Conservation (phyloP, 2,797 vertebrate species). For the Rhinogobio ventralis region DNA sequence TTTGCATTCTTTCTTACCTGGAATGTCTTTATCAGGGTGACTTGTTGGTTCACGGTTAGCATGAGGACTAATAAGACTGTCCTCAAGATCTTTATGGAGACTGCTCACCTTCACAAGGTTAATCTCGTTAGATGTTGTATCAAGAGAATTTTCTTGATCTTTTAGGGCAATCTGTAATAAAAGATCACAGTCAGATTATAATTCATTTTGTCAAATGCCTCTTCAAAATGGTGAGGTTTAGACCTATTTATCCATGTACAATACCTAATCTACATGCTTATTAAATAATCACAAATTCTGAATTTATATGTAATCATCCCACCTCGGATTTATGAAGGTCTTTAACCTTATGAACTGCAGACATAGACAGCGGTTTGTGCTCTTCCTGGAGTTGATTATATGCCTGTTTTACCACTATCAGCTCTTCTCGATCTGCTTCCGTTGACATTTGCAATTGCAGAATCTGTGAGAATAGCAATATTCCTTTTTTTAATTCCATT, state of each 20-base stretch:
- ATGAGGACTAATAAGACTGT: constrained; percentile 19
- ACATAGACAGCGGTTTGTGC: constrained; percentile 63
- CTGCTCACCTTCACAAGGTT: constrained; percentile 18
- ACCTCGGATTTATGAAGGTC: constrained; percentile 72
- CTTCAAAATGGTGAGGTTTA: background rate
- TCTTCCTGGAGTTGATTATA: constrained; percentile 71
- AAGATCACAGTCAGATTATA: background rate
- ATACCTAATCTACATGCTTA: background rate
- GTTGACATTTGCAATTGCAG: constrained; percentile 71
- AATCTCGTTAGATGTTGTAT: constrained; percentile 21
- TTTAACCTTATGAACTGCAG: constrained; percentile 63
- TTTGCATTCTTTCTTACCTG: constrained; percentile 59
- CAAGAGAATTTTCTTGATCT: constrained; percentile 13
- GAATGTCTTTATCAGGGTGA: constrained; percentile 49
- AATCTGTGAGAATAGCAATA: constrained; percentile 68
- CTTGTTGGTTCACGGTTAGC: constrained; percentile 46
- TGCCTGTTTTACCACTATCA: constrained; percentile 72
- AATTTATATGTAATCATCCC: constrained; percentile 36
- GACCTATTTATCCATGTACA: background rate
- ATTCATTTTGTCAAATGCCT: background rate
- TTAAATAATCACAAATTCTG: background rate
- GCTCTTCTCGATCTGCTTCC: constrained; percentile 70
- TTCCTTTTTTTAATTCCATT: background rate
- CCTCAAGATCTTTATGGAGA: constrained; percentile 15
- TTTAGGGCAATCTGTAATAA: constrained; percentile 30